Conservation (phyloP, 2,888 invertebrate species). For the Phanerotoma sp. region DNA sequence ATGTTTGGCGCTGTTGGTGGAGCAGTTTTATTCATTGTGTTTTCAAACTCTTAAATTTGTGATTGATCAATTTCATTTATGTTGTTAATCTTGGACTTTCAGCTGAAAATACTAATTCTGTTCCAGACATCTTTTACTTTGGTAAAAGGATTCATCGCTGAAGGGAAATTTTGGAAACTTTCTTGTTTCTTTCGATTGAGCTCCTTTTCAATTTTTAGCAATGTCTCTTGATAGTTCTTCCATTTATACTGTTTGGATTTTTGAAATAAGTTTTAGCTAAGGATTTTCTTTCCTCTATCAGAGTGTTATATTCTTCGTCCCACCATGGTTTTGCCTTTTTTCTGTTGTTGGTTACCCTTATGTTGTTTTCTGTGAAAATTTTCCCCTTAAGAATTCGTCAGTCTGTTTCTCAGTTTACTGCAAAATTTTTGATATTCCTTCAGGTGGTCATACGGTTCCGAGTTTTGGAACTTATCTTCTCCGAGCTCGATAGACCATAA, state of each 20-base stretch:
- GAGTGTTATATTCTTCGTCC: background rate
- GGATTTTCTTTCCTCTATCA: background rate
- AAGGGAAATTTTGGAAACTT: background rate
- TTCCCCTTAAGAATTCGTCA: background rate
- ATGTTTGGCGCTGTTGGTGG: no score
- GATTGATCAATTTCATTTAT: no score
- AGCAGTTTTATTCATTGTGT: no score
- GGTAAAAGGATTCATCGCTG: background rate
- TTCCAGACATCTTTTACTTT: constrained; percentile 3
- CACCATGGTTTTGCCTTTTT: background rate
- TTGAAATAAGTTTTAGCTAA: background rate
- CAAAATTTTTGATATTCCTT: no score
- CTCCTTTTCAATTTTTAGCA: background rate
- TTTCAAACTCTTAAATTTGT: no score
- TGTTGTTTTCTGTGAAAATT: no score
- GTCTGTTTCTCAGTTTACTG: background rate
- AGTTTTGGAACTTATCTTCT: no score
- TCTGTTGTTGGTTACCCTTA: no score
- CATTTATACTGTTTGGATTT: background rate
- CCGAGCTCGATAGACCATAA: no score
- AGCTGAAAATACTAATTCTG: background rate
- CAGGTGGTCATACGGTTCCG: no score
- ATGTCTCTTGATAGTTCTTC: background rate
- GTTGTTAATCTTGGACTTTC: no score
- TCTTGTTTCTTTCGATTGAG: background rate